Evolutionary conservation across 2,888 invertebrate genomes (phyloP).

Genomic region (Drosophila seclusa): DNA sequence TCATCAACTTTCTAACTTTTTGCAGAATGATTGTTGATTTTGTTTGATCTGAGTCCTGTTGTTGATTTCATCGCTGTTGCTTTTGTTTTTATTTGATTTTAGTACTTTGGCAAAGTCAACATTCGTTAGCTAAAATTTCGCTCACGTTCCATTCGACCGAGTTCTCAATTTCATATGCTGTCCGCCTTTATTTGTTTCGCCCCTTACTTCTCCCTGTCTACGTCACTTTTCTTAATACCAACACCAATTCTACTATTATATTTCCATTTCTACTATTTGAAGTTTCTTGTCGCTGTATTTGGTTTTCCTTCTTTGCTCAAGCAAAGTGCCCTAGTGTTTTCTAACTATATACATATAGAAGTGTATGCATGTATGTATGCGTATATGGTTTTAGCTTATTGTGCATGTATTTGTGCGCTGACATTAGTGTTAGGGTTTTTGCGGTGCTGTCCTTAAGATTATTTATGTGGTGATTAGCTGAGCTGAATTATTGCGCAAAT

Average conservation of each 20-base stretch:
- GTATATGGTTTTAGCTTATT: conserved; percentile 5
- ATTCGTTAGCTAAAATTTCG: conserved; percentile 76
- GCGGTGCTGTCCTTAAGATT: conserved; percentile 69
- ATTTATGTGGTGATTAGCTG: conserved; percentile 84
- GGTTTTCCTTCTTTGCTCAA: conserved; percentile 36
- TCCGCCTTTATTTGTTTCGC: conserved; percentile 55
- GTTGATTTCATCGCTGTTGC: conserved; percentile 46
- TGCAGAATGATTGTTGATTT: conserved; percentile 47
- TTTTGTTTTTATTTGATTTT: conserved; percentile 75
- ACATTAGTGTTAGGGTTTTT: conserved; percentile 14
- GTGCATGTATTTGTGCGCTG: conserved; percentile 18
- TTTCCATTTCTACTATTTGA: conserved; percentile 6
- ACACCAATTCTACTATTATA: neutral
- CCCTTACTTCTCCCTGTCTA: conserved; percentile 16
- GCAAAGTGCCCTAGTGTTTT: conserved; percentile 29
- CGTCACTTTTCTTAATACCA: conserved; percentile 10
- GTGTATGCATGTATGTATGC: conserved; percentile 7
- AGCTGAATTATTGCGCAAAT: conserved; percentile 81
- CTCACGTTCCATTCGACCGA: conserved; percentile 70
- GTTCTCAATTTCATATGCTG: conserved; percentile 65
- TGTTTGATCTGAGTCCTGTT: conserved; percentile 54
- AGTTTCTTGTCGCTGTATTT: conserved; percentile 24
- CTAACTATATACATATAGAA: conserved; percentile 12
- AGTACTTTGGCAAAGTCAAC: conserved; percentile 76
- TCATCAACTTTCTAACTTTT: conserved; percentile 50